Evolutionary conservation across 2,113 vertebrate genomes (phyloP).

Genomic region (Aplodontia rufa): DNA sequence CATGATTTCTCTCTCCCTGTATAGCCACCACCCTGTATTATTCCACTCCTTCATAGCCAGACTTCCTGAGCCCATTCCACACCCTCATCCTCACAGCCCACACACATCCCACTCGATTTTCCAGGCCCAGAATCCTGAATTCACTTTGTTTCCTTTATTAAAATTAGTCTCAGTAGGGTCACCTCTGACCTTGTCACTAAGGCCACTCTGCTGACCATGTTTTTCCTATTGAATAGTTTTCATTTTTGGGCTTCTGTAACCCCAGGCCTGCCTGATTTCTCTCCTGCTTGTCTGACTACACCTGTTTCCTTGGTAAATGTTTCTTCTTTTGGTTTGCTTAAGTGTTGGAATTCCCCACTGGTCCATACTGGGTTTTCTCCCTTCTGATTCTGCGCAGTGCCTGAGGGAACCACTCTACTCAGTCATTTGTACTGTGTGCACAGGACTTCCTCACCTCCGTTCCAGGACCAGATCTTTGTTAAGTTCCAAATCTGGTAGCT

Average conservation of each 20-base stretch:
- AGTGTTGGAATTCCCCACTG: neutral
- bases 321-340: neutral
- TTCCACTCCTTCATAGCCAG: neutral
- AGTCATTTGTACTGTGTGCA: neutral
- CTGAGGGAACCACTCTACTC: neutral
- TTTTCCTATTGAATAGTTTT: neutral
- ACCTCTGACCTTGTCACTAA: neutral
- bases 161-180: neutral
- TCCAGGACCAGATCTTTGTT: neutral
- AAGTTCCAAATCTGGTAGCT: neutral
- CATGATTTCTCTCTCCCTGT: neutral
- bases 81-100: neutral
- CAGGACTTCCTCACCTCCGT: neutral
- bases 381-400: neutral
- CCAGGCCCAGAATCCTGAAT: neutral
- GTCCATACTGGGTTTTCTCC: neutral
- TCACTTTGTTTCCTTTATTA: neutral
- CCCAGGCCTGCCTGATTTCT: neutral
- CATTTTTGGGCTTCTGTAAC: neutral
- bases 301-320: neutral
- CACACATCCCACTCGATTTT: neutral
- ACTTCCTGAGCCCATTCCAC: slow-evolving; percentile 21
- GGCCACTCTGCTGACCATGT: neutral
- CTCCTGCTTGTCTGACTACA: neutral
- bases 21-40: neutral